These are phyloP conservation scores for Oryzias celebensis DNA, from an alignment of 2,113 vertebrate genomes.

Conservation along the genomic window DNA sequence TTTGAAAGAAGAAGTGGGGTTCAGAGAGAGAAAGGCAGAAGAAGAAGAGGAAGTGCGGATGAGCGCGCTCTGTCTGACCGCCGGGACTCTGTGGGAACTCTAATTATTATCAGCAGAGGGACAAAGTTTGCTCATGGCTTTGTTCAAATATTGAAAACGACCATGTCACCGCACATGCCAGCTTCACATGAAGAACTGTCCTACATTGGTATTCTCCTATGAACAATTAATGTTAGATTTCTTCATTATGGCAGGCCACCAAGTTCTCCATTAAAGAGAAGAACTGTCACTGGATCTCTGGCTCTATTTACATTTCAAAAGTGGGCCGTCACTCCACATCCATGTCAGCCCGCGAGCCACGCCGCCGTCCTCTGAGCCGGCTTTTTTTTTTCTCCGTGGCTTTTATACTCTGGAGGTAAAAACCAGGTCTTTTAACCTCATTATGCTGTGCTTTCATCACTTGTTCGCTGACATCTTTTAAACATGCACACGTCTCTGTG, in stretches of 20 bases:
- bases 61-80: background rate
- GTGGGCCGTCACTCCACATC: conserved; percentile 46
- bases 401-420: conserved; percentile 67
- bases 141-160: conserved; percentile 50
- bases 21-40: background rate
- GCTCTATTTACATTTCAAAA: conserved; percentile 60
- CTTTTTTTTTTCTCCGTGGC: background rate
- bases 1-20: background rate
- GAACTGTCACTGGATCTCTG: conserved; percentile 34
- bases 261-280: conserved; percentile 54
- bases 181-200: conserved; percentile 13
- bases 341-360: conserved; percentile 30
- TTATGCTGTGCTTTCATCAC: conserved; percentile 75
- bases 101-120: background rate
- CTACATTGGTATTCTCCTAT: conserved; percentile 44
- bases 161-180: background rate
- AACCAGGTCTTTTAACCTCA: conserved; percentile 67
- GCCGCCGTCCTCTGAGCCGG: conserved; percentile 5
- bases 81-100: conserved; percentile 1
- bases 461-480: conserved; percentile 63
- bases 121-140: background rate
- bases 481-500: conserved; percentile 31
- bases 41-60: background rate
- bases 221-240: conserved; percentile 44
- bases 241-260: conserved; percentile 67